Conservation (phyloP, 2,797 vertebrate species). For the Glyptemys insculpta region DNA sequence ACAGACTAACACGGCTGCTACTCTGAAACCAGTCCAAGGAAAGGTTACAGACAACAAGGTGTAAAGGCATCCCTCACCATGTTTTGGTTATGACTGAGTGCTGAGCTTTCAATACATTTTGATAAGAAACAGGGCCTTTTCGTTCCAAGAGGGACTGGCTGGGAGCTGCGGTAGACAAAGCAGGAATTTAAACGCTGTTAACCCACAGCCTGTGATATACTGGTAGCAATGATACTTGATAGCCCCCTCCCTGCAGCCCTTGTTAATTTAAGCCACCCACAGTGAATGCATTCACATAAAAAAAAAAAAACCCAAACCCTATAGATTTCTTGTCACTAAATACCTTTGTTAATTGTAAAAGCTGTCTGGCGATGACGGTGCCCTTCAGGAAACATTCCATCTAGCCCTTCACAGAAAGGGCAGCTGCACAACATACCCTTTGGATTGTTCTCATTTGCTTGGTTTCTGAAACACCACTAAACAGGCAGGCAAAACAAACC, state of each 20-base stretch:
- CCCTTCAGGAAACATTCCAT: conserved; percentile 46
- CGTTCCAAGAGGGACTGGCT: neutral
- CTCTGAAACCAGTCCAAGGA: neutral
- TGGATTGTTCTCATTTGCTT: neutral
- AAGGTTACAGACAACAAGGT: neutral
- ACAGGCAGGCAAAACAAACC: neutral
- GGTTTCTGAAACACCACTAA: neutral
- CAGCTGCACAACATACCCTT: neutral
- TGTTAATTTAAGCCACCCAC: conserved; percentile 1
- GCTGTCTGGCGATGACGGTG: neutral
- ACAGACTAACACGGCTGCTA: too few relatives aligned
- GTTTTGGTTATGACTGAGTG: neutral
- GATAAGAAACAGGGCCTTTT: neutral
- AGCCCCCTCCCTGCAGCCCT: neutral
- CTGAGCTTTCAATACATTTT: conserved; percentile 11
- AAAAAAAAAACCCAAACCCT: neutral
- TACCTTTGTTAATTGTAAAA: conserved; percentile 46
- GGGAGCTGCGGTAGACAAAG: neutral
- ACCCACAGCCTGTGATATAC: neutral
- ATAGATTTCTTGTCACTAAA: neutral
- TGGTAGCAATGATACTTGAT: neutral
- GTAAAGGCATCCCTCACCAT: conserved; percentile 16
- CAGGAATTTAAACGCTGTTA: conserved; percentile 1
- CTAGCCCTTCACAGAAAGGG: neutral
- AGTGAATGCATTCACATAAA: neutral